These are phyloP conservation scores for Sebastes vulpes DNA, from an alignment of 2,797 vertebrate genomes.

Conservation along the genomic window DNA sequence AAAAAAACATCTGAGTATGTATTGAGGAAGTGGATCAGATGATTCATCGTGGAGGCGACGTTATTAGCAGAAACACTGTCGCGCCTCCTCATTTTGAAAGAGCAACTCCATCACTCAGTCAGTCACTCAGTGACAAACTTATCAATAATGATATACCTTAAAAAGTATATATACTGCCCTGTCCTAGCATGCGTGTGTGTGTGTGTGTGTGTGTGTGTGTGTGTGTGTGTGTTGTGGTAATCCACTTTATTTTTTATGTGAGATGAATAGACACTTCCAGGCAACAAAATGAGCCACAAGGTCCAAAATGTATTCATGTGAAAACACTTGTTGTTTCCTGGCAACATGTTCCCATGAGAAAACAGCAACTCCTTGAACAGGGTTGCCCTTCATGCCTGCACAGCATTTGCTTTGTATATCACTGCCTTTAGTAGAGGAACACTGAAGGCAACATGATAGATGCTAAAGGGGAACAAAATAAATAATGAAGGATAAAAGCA, in stretches of 20 bases:
- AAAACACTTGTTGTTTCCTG: slow-evolving; percentile 52
- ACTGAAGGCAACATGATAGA: slow-evolving; percentile 1
- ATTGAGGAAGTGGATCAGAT: no score
- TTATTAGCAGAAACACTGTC: no score
- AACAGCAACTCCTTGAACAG: slow-evolving; percentile 38
- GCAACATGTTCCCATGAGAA: slow-evolving; percentile 53
- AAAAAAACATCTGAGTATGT: no score
- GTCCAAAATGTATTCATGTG: slow-evolving; percentile 31
- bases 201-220: not conserved
- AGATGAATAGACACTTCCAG: slow-evolving; percentile 21
- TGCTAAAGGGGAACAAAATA: slow-evolving; percentile 26
- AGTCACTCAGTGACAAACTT: no score
- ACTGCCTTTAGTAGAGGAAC: not conserved
- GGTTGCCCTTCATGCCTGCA: slow-evolving; percentile 6
- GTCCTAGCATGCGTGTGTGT: not conserved
- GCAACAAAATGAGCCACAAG: slow-evolving; percentile 24
- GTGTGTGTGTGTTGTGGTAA: not conserved
- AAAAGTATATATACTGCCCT: fast-evolving
- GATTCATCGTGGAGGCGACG: no score
- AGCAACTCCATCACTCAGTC: no score
- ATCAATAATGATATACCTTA: no score
- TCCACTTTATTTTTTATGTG: not conserved
- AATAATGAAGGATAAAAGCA: slow-evolving; percentile 43
- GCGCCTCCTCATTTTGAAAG: no score
- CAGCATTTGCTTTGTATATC: slow-evolving; percentile 1